Evolutionary conservation across 2,113 vertebrate species (phyloP).

Genomic region (Patagioenas fasciata): DNA sequence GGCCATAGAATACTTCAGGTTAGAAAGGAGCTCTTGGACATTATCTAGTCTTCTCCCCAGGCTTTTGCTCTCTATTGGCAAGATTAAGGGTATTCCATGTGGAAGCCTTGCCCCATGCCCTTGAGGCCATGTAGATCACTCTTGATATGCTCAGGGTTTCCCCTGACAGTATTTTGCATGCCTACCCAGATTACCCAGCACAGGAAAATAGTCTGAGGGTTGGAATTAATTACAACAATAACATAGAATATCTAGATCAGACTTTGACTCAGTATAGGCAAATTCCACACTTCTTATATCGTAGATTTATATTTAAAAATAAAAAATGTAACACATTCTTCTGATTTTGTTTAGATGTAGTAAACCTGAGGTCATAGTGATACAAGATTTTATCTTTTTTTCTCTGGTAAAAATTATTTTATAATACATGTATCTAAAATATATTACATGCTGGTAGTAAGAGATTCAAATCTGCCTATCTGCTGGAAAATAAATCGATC

Average conservation of each 20-base stretch:
- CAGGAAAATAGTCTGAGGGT: background rate
- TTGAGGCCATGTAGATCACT: background rate
- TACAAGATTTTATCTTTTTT: background rate
- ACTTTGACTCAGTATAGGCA: background rate
- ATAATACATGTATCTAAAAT: rapidly evolving
- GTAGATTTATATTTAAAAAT: background rate
- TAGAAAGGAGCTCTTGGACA: background rate
- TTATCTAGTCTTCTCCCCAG: background rate
- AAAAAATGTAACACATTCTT: background rate
- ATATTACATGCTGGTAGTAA: background rate
- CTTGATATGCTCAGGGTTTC: background rate
- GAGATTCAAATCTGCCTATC: background rate
- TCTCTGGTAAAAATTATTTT: background rate
- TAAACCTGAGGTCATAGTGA: background rate
- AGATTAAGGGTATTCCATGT: no score
- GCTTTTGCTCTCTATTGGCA: background rate
- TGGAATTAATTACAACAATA: background rate
- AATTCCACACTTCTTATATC: background rate
- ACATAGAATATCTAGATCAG: background rate
- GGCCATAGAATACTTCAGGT: background rate
- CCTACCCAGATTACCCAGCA: background rate
- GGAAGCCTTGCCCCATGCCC: background rate
- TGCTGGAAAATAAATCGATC: background rate
- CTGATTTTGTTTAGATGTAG: background rate
- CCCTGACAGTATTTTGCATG: background rate